Base-by-base conservation (phyloP, 1,140 invertebrate genomes). In the Drosophila kurseongensis region DNA sequence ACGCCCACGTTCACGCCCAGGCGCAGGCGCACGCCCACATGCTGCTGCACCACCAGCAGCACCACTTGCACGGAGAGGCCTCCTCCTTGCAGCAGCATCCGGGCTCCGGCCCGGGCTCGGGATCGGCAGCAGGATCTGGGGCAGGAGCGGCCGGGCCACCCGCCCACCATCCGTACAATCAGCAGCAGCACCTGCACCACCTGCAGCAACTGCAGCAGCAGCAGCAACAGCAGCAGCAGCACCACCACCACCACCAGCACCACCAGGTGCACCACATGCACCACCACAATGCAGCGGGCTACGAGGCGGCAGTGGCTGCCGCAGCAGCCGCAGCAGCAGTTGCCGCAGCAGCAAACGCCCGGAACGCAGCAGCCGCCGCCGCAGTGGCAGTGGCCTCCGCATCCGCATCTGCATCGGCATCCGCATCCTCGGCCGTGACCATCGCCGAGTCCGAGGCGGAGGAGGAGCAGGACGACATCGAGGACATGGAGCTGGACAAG, bases 121-220 rank as follows among this genome's bases (percentile, higher is more conserved):
- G 41, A 9, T 9, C 23, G 42, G 73, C 2, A 32, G 23, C 56
- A n/a, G 27, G 48, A 35, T 13, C 61, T 8, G 44, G 14, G 5
- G 10, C 27, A 14, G 48, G 29, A 5, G 9, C 29, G 0, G 9
- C 45, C 0, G 71, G 56, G 6, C 74, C 79, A 13, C 82, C 86
- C 52, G 85, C 89, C 38, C 90, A 91, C 40, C 90, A 91, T 52
- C 90, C 85, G 0, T 90, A 91, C 61, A 91, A 91, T 56, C 90
- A 91, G 69, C 90, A 91, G 65, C 90, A 91, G 71, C 90, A 91
- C 16, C 58, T 90, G 69, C 89, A 91, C 18, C 88, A 91, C 16
- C 60, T 81, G 55, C 90, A 91, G 71, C 90, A 91, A 57, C 71
- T 83, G 27, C 85, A 90, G 35, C 85, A 90, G 38, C 79, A 63